Percentiles rank a stretch among this genome's conserved stretches.
These are phyloP conservation scores for Carduelis carduelis DNA, from an alignment of 2,797 vertebrate species.

Conservation along the genomic window DNA sequence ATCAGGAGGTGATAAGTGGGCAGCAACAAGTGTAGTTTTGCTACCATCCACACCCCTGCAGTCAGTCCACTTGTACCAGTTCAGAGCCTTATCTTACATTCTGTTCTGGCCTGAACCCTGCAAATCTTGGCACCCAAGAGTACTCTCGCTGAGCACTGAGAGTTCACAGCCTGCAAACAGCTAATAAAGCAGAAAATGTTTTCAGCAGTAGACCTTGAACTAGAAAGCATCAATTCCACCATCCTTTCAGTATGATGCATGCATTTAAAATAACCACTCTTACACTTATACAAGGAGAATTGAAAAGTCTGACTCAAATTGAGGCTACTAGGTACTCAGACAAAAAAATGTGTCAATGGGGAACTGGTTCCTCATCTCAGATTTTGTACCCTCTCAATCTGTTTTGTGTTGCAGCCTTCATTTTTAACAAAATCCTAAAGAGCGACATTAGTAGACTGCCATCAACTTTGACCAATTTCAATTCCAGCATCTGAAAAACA, in stretches of 20 bases:
- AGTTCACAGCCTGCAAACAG: not conserved
- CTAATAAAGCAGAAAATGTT: slow-evolving; percentile 55
- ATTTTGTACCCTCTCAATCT: not conserved
- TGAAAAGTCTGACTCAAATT: not conserved
- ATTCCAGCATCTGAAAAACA: not conserved
- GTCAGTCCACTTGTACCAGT: not conserved
- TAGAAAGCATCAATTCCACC: slow-evolving; percentile 16
- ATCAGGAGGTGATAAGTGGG: not conserved
- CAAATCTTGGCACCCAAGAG: slow-evolving; percentile 13
- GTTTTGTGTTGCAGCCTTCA: not conserved
- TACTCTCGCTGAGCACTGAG: not conserved
- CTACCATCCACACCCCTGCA: not conserved
- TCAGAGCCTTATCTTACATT: slow-evolving; percentile 1
- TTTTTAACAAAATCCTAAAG: slow-evolving; percentile 9
- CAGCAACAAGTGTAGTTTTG: not conserved
- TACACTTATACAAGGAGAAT: not conserved
- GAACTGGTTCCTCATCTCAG: not conserved
- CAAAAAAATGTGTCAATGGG: slow-evolving; percentile 15
- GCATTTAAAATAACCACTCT: slow-evolving; percentile 41
- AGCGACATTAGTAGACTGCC: not conserved
- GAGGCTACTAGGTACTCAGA: not conserved
- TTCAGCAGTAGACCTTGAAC: slow-evolving; percentile 42
- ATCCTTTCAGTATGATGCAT: slow-evolving; percentile 9
- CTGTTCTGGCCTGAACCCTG: slow-evolving; percentile 4
- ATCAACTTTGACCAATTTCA: not conserved